Conservation (phyloP, 1,140 invertebrate genomes). For the Bathynomus jamesi region DNA sequence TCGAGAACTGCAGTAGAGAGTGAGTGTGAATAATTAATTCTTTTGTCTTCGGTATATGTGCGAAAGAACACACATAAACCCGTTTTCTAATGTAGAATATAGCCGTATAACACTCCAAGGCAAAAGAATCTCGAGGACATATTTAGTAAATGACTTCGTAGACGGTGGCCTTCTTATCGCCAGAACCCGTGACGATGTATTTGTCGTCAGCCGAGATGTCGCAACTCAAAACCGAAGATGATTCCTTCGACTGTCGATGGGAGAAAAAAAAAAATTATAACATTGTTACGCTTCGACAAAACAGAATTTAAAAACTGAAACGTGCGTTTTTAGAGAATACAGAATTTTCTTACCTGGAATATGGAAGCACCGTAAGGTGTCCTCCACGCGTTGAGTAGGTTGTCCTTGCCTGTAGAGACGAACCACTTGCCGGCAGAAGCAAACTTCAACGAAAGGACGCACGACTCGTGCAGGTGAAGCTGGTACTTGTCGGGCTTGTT, state of each 20-base stretch:
- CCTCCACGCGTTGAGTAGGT: constrained; percentile 94
- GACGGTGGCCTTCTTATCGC: constrained; percentile 97
- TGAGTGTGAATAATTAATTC: too few species aligned
- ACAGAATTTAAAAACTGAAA: not conserved
- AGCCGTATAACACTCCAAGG: not conserved
- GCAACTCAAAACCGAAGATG: constrained; percentile 95
- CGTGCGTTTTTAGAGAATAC: not conserved
- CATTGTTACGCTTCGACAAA: not conserved
- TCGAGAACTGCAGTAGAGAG: too few species aligned
- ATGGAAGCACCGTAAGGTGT: constrained; percentile 97
- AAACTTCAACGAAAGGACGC: constrained; percentile 93
- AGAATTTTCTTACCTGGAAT: constrained; percentile 85
- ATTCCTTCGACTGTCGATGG: constrained; percentile 88
- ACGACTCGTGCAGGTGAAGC: constrained; percentile 93
- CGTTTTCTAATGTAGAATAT: too few species aligned
- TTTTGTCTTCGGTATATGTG: too few species aligned
- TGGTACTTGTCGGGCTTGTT: constrained; percentile 95
- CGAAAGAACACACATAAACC: too few species aligned
- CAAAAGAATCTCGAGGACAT: not conserved
- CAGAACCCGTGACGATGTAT: constrained; percentile 97
- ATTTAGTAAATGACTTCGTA: constrained; percentile 92
- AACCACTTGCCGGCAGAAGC: constrained; percentile 98
- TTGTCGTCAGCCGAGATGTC: constrained; percentile 98
- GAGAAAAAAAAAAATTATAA: constrained; percentile 14
- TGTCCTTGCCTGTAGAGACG: constrained; percentile 97